phyloP scores from a whole-genome alignment of 2,797 vertebrate genomes.

The Salarias fasciatus region DNA sequence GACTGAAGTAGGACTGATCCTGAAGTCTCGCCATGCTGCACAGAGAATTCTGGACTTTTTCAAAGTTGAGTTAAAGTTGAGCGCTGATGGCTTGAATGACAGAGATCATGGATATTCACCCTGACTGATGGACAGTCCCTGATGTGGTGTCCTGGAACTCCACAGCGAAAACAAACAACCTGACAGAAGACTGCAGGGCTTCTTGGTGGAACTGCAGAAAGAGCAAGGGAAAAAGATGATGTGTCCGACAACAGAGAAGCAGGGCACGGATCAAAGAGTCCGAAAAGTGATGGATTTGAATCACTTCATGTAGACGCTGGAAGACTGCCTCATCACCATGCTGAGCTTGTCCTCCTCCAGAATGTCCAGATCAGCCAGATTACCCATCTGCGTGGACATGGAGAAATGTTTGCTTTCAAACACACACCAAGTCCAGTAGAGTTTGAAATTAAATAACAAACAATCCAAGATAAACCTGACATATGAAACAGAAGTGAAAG shows the following conservation, averaged over 20 bases:
- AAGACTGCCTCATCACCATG: constrained; percentile 95
- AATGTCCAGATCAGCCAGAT: constrained; percentile 94
- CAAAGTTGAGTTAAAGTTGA: no score
- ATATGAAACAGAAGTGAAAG: constrained; percentile 22
- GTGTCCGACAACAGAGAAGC: neutral
- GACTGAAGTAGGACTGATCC: no score
- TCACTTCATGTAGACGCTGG: constrained; percentile 94
- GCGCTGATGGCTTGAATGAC: neutral
- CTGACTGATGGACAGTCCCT: constrained; percentile 92
- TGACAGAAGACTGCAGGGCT: constrained; percentile 87
- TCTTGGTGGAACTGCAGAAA: constrained; percentile 91
- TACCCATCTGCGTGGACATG: constrained; percentile 88
- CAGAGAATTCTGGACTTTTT: no score
- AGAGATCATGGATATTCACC: constrained; percentile 75
- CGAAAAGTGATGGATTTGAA: constrained; percentile 57
- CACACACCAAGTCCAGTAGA: constrained; percentile 4
- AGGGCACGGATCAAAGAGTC: neutral
- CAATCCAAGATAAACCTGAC: neutral
- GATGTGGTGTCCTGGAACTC: constrained; percentile 95
- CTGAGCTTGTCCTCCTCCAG: constrained; percentile 98
- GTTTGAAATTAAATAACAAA: neutral
- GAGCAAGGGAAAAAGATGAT: neutral
- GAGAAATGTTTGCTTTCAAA: constrained; percentile 5
- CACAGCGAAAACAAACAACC: constrained; percentile 95
- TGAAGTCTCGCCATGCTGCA: no score